These are phyloP conservation scores for Chironomus riparius DNA, from an alignment of 2,888 invertebrate genomes.

Conservation along the genomic window DNA sequence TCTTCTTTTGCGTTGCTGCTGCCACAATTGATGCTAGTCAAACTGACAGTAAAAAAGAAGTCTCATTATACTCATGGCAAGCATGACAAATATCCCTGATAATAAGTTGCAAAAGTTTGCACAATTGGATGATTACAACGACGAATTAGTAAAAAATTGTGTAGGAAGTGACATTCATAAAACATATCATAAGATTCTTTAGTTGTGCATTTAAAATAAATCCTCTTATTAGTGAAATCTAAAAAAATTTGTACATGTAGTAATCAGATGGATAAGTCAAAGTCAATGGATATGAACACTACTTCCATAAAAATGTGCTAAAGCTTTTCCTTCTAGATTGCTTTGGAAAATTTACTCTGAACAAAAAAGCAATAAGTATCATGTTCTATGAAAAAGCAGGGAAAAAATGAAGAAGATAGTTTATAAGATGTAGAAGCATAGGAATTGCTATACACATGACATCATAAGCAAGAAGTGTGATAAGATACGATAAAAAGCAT, in stretches of 20 bases:
- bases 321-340: background rate
- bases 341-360: background rate
- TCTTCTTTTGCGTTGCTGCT: background rate
- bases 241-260: too few species aligned
- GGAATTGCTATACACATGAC: background rate
- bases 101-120: background rate
- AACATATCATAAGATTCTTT: too few species aligned
- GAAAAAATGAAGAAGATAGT: background rate
- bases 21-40: background rate
- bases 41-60: background rate
- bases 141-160: too few species aligned
- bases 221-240: too few species aligned
- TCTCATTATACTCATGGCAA: background rate
- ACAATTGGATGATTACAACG: too few species aligned
- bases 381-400: background rate
- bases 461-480: background rate
- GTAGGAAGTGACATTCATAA: too few species aligned
- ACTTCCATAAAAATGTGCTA: background rate
- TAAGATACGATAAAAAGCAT: background rate
- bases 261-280: too few species aligned
- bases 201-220: too few species aligned
- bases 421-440: too few species aligned
- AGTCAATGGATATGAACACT: background rate
- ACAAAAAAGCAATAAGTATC: background rate
- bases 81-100: background rate